These are phyloP conservation scores for Himalopsyche tibetana DNA, from an alignment of 2,888 invertebrate species.

Conservation along the genomic window DNA sequence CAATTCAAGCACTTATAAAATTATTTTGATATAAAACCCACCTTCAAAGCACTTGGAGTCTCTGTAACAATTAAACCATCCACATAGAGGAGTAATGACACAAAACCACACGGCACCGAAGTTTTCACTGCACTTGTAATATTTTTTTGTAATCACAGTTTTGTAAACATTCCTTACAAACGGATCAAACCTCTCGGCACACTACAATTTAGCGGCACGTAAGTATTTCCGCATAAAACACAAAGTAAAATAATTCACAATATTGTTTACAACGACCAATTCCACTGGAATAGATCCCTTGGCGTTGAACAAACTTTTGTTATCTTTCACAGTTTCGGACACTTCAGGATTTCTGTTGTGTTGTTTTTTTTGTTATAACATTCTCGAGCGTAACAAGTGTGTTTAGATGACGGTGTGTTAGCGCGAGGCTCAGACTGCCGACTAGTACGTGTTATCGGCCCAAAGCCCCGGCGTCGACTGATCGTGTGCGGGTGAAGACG, in stretches of 20 bases:
- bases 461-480: conserved; percentile 74
- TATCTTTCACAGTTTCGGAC: not conserved
- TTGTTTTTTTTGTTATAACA: conserved; percentile 28
- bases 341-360: conserved; percentile 11
- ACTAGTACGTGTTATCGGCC: conserved; percentile 53
- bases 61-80: not conserved
- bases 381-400: conserved; percentile 70
- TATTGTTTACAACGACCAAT: not conserved
- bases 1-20: not conserved
- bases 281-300: conserved; percentile 13
- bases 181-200: conserved; percentile 6
- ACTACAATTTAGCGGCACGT: conserved; percentile 12
- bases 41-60: not conserved
- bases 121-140: not conserved
- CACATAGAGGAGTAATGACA: conserved; percentile 11
- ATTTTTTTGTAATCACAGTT: not conserved
- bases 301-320: conserved; percentile 6
- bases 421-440: conserved; percentile 59
- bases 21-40: not conserved
- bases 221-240: conserved; percentile 7
- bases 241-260: conserved; percentile 18
- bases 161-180: conserved; percentile 1
- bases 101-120: not conserved
- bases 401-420: conserved; percentile 68
- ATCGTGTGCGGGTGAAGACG: conserved; percentile 72